A percentile compares a stretch with the other conserved stretches of the same genome.
Conservation (phyloP, 2,113 vertebrate genomes). For the Australoheros scitulus region DNA sequence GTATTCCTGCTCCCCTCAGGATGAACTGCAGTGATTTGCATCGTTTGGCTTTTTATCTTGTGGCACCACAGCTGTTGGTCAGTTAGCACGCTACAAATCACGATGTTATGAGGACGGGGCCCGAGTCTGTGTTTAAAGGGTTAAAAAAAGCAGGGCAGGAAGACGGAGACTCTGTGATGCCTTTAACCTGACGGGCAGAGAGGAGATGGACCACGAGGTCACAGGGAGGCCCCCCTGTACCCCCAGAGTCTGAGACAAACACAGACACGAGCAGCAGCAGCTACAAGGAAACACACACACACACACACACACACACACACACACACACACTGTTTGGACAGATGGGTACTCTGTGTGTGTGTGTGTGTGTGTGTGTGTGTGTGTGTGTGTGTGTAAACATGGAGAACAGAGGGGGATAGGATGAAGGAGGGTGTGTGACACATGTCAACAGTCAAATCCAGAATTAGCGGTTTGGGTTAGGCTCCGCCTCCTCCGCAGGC, state of each 20-base stretch:
- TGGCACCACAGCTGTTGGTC: too few species aligned
- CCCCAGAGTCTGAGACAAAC: background rate
- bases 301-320: too few species aligned
- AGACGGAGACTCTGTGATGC: background rate
- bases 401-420: background rate
- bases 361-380: background rate
- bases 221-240: constrained; percentile 1
- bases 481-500: background rate
- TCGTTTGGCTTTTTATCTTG: too few species aligned
- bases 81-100: too few species aligned
- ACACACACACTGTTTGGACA: background rate
- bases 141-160: background rate
- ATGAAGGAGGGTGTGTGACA: background rate
- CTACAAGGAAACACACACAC: too few species aligned
- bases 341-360: background rate
- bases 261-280: too few species aligned
- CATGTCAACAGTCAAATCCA: background rate
- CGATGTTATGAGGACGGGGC: too few species aligned
- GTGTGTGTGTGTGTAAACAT: background rate
- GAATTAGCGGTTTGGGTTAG: background rate
- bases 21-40: background rate
- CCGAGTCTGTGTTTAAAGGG: background rate
- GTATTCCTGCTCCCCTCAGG: background rate
- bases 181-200: background rate
- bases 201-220: background rate